Base-by-base conservation (phyloP, 2,888 invertebrate species). In the Coenonympha glycerion region DNA sequence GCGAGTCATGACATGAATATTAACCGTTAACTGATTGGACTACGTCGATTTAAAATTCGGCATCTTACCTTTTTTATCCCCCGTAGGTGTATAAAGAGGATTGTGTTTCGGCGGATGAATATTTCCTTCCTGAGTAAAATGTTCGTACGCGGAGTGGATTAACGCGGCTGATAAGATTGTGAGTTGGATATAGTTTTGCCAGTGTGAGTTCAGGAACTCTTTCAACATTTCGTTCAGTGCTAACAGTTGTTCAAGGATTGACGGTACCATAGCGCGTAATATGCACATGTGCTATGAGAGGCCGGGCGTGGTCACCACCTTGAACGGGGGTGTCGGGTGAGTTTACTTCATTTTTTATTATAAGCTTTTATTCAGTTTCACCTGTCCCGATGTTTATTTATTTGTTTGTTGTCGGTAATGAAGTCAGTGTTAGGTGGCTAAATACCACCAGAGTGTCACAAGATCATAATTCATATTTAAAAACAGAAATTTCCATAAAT, bases 251-350 rank as follows among this genome's bases (percentile, higher is more conserved):
- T 68, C 64, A 63, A 73, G 63, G 68, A 64, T 69, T 65, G 77
- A 76, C 80, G 84, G 76, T 45, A 34, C 45, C 6, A 30, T 24
- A 45, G 45, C 45, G 24, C 45, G 45, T 45, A 45, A 45, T 71
- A 87, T 87, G 86, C 86, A 86, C 80, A 74, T 86, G 84, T 86
- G 86, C 69, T 87, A 84, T 83, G 86, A 86, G 70, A 69, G 86
- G 66, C 84, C 86, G 53, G 78, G 81, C 56, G 64, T 82, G 69
- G 84, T 85, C 69, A 77, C 78, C 73, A 71, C 81, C 73, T 73
- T 86, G 73, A 85, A 85, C 83, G 81, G 80, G 69, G 70, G 73
- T 58, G 76, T 81, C 62, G 85, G 86, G 86, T 86, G 79, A 83
- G 70, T 30, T 24, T 6, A 6, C n/a, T 28, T n/a, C n/a, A n/a